These are phyloP conservation scores for Chloebia gouldiae DNA, from an alignment of 2,113 vertebrate genomes.

Conservation along the genomic window DNA sequence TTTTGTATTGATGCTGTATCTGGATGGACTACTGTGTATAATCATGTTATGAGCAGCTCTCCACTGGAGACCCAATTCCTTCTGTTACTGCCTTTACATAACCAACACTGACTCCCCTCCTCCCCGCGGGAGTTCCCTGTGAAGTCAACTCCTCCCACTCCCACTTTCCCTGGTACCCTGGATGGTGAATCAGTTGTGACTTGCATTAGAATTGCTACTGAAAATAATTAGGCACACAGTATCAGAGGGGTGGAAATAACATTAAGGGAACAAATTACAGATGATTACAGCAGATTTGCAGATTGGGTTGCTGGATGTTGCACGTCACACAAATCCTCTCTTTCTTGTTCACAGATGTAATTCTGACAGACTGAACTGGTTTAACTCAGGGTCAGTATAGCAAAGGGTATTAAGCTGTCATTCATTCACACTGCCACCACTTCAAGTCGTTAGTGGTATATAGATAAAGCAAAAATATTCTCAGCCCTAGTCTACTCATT, in stretches of 20 bases:
- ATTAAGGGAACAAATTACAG: not conserved
- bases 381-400: not conserved
- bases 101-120: not conserved
- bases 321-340: not conserved
- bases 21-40: not conserved
- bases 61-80: not conserved
- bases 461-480: not conserved
- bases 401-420: not conserved
- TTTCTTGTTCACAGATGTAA: not conserved
- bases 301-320: not conserved
- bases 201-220: not conserved
- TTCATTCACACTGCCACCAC: not conserved
- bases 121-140: not conserved
- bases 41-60: fast-evolving
- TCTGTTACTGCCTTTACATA: not conserved
- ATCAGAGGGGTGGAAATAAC: not conserved
- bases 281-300: slow-evolving; percentile 15
- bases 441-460: not conserved
- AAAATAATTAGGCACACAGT: not conserved
- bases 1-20: not conserved
- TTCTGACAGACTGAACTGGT: not conserved
- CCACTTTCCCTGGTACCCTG: not conserved
- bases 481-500: not conserved
- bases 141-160: not conserved
- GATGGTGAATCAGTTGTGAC: not conserved